Base-by-base conservation (phyloP, 2,888 invertebrate genomes). In the Drosophila falleni region DNA sequence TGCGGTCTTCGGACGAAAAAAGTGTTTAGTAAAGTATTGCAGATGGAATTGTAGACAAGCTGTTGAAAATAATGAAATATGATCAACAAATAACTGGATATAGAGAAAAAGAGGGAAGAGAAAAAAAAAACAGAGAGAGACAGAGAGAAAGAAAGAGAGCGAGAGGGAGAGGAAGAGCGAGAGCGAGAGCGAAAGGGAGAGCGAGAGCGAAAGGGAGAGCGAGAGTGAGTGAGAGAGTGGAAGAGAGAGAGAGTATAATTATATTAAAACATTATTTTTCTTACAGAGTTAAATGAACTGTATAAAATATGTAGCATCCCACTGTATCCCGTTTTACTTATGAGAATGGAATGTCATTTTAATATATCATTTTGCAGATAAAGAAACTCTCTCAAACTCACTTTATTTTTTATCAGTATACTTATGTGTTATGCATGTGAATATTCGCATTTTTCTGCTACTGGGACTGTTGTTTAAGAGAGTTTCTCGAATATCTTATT, bases 401-500 rank as follows among this genome's bases (percentile, higher is more conserved):
- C 54, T 19, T 76, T 65, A 71, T 71, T 71, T 56, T 67, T 66
- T 54, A 70, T 62, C 33, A 42, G 39, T 29, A 37, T 31, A 35
- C 11, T 41, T 19, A 31, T 33, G 11, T 19, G 50, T 31, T 31
- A 19, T 46, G 23, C 41, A 61, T 63, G 46, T 42, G 54, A 41
- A 53, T 68, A 65, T 71, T 71, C 77, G 77, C 71, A 65, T 74
- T 71, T 72, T 66, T 35, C 37, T 42, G 26, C 23, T 37, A 15
- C 44, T 31, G 19, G 13, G 19, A 51, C 50, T 47, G 33, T 55
- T 49, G 39, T 55, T 49, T 26, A 49, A 59, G 56, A 61, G 78
- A 76, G 69, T 60, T 60, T 74, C 44, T 65, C 39, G 56, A 65
- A 78, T 76, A 69, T 76, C 79, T 78, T 51, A 76, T 78, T 78